Evolutionary conservation across 2,113 vertebrate genomes (phyloP).

Genomic region (Prunella himalayana): DNA sequence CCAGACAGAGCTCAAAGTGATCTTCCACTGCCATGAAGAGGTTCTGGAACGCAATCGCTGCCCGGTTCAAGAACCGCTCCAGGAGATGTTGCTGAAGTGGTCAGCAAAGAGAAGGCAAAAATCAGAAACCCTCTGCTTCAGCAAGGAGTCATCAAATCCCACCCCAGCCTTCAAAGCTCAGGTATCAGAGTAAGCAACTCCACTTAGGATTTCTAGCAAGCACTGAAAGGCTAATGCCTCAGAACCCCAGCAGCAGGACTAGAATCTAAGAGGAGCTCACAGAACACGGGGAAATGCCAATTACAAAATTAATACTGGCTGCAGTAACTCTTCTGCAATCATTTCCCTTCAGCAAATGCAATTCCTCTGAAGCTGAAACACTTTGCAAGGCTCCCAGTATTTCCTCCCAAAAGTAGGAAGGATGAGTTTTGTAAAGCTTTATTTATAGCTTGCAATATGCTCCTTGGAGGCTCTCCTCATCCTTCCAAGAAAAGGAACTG

Average conservation of each 20-base stretch:
- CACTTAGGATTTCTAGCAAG: background rate
- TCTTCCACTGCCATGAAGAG: constrained; percentile 96
- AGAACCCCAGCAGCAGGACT: background rate
- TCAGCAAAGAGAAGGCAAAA: background rate
- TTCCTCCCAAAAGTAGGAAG: background rate
- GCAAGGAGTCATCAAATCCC: background rate
- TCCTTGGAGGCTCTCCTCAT: background rate
- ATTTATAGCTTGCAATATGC: background rate
- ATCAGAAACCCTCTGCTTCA: background rate
- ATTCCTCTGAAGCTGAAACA: background rate
- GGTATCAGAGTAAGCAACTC: background rate
- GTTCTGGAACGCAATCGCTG: constrained; percentile 92
- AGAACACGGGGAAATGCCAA: background rate
- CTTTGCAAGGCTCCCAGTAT: background rate
- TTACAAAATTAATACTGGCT: background rate
- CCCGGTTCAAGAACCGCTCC: constrained; percentile 91
- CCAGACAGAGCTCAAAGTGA: constrained; percentile 95
- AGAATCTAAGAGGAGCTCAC: background rate
- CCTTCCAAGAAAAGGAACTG: background rate
- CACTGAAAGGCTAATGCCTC: background rate
- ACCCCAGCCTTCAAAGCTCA: background rate
- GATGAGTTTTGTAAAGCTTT: background rate
- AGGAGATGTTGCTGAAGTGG: constrained; percentile 86
- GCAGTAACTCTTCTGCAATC: background rate
- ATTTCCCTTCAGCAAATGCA: background rate